phyloP scores from a whole-genome alignment of 2,797 vertebrate species.

The Champsocephalus gunnari region DNA sequence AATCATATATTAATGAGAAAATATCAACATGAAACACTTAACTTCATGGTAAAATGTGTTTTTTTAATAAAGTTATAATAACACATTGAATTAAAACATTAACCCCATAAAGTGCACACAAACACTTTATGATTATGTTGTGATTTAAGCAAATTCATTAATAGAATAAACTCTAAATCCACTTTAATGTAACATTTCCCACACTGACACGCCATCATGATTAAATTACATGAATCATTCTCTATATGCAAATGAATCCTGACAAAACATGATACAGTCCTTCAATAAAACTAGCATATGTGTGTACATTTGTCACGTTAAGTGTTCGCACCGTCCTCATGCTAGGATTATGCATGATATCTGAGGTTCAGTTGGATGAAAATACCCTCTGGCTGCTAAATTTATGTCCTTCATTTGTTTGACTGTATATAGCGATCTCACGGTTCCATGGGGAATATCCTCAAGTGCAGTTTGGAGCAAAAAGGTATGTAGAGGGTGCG shows the following conservation, averaged over 20 bases:
- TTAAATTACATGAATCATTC: slow-evolving; percentile 16
- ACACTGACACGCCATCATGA: background rate
- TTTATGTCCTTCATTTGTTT: slow-evolving; percentile 74
- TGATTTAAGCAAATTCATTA: slow-evolving; percentile 16
- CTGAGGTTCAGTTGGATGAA: slow-evolving; percentile 43
- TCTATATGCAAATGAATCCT: slow-evolving; percentile 41
- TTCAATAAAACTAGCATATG: slow-evolving; percentile 46
- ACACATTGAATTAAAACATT: background rate
- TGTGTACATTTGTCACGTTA: slow-evolving; percentile 48
- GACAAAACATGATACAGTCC: slow-evolving; percentile 31
- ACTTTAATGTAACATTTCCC: background rate
- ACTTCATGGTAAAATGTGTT: background rate
- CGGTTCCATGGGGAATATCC: slow-evolving; percentile 60
- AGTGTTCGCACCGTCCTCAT: slow-evolving; percentile 31
- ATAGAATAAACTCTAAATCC: background rate
- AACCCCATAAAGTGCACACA: background rate
- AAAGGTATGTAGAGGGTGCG: slow-evolving; percentile 66
- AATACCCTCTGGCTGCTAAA: slow-evolving; percentile 59
- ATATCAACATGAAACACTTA: background rate
- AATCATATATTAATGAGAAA: too few species aligned
- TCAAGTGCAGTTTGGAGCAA: slow-evolving; percentile 54
- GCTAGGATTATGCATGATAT: slow-evolving; percentile 46
- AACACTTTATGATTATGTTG: background rate
- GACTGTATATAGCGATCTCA: slow-evolving; percentile 60
- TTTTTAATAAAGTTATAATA: background rate